Base-by-base conservation (phyloP, 2,888 invertebrate species). In the Leistus spinibarbis region DNA sequence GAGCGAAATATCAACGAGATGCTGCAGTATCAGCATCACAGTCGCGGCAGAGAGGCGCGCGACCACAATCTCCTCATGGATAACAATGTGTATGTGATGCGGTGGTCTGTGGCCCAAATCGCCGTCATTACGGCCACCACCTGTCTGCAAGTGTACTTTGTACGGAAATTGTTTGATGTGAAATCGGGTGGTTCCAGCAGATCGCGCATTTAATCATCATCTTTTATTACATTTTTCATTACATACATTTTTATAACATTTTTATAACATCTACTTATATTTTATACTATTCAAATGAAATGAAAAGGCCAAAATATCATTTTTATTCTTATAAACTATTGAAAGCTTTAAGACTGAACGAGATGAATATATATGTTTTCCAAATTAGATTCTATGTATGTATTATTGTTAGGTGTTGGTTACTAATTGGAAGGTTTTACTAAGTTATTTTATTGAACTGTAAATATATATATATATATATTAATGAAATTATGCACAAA, bases 81-180 rank as follows among this genome's bases (percentile, higher is more conserved):
- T 82, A 97, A 96, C 84, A 94, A 96, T 83, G 86, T 88, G 3
- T 96, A 96, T 84, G 94, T 98, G n/a, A 89, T 93, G 77, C 91
- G 91, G 76, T 97, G 97, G 95, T 97, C 98, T 0, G 81, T 97
- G 1, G 88, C 92, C 68, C 97, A 97, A 87, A 95, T 97, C 79
- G 76, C 93, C 23, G 93, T 97, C 0, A 94, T 98, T 77, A 86
- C 93, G 66, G 88, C 91, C 0, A 94, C 96, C 0, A 94, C 94
- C 9, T 88, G 92, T 0, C 83, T 93, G 65, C 95, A 95, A 86
- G 96, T 97, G 1, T 95, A 92, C 84, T 97, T 97, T 84, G 93
- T 98, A 13, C 90, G 95, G 78, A 95, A 95, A 87, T 87, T 98
- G 10, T 98, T 98, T 83, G 93, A 95, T 82, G 90, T 92, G 0